A percentile compares a stretch with the other conserved stretches of the same genome.
These are phyloP conservation scores for Resseliella maxima DNA, from an alignment of 2,888 invertebrate genomes.

Conservation along the genomic window DNA sequence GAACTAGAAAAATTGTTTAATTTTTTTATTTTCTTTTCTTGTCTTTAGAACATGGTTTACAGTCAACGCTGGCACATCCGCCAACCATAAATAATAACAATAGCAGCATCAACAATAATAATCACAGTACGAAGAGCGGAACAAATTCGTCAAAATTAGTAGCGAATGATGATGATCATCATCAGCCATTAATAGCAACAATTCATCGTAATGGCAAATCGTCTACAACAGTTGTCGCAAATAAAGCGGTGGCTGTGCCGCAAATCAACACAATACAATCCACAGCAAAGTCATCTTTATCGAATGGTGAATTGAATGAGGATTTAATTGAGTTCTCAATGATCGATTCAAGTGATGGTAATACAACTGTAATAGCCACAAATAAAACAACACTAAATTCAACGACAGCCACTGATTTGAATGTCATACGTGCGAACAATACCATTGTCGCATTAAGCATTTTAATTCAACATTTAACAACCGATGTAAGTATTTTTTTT, in stretches of 20 bases:
- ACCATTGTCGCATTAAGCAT: conserved; percentile 86
- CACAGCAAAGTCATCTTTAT: not conserved
- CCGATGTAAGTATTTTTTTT: conserved; percentile 72
- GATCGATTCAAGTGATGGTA: not conserved
- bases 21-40: not conserved
- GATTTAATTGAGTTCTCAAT: conserved; percentile 11
- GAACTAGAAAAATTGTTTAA: not conserved
- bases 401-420: conserved; percentile 57
- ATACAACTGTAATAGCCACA: not conserved
- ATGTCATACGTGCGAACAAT: conserved; percentile 68
- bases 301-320: conserved; percentile 38
- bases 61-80: conserved; percentile 10
- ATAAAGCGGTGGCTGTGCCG: conserved; percentile 3
- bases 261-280: not conserved
- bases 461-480: conserved; percentile 85
- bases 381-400: conserved; percentile 5
- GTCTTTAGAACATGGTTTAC: conserved; percentile 22
- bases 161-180: not conserved
- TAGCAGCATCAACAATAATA: conserved; percentile 43
- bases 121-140: conserved; percentile 39
- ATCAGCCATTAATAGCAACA: not conserved
- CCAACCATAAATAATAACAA: conserved; percentile 48
- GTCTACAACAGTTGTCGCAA: not conserved
- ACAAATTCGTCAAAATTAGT: conserved; percentile 27
- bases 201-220: conserved; percentile 37